Evolutionary conservation across 2,113 vertebrate genomes (phyloP), one percentile per base, ranked within the genome.

Genomic region (Hepsetus odoe): DNA sequence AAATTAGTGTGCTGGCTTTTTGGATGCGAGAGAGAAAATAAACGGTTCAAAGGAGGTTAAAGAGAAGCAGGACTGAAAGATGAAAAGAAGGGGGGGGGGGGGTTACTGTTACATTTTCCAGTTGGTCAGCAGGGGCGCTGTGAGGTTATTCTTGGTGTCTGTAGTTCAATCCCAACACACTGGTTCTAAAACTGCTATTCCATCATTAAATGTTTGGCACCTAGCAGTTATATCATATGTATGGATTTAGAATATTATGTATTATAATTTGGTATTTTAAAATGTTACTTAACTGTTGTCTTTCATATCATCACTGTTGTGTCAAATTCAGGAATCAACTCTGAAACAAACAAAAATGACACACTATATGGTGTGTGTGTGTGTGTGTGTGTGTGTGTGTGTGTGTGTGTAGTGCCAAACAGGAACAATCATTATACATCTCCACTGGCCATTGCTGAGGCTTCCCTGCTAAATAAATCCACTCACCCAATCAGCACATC

Each of bases 71-170:
- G 28, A 40, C 22, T 55, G 10, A 26, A 51, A 64, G 22, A 14
- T 12, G 16, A 28, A 51, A 20, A 16, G 14, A 40, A 30, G 40
- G 11, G 46, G 16, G 26, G 46, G 7, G 11, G 14, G 32, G 12
- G 59, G 38, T n/a, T n/a, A n/a, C n/a, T n/a, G n/a, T n/a, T n/a
- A n/a, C n/a, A n/a, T n/a, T n/a, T n/a, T n/a, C n/a, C 46, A 46
- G 4, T 42, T n/a, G 7, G 59, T 61, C 80, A 82, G 76, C 71
- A 82, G 80, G 80, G 80, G 70, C 76, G 49, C 75, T 73, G 49
- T 82, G 70, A 62, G 14, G 46, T 59, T 40, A 51, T 42, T 46
- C 14, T 20, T 62, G 16, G 6, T 44, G 11, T 12, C 26, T 26
- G 35, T 20, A 24, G 7, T 18, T 13, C 24, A 56, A 56, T 40